Percentiles rank a stretch among this genome's conserved stretches.
These are phyloP conservation scores for Hippocampus barbouri DNA, from an alignment of 2,113 vertebrate genomes.

Conservation along the genomic window DNA sequence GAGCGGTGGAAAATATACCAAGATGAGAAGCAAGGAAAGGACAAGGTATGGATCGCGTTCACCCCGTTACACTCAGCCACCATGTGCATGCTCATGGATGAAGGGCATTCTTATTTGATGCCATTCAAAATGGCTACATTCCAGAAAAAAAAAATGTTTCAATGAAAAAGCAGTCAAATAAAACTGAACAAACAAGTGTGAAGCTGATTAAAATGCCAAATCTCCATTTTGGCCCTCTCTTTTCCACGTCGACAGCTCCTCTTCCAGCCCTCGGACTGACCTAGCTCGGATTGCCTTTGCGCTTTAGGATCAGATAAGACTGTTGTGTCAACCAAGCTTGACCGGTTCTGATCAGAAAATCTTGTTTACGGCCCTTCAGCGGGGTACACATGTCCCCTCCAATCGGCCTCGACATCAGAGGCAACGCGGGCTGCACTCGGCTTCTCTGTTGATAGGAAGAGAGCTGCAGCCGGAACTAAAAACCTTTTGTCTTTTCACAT, in stretches of 20 bases:
- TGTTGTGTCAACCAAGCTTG: slow-evolving; percentile 48
- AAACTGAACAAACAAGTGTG: slow-evolving; percentile 10
- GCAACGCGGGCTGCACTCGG: slow-evolving; percentile 30
- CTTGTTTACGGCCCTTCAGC: slow-evolving; percentile 66
- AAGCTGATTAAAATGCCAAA: slow-evolving; percentile 21
- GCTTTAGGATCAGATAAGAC: slow-evolving; percentile 59
- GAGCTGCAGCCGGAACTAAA: slow-evolving; percentile 24
- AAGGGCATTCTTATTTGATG: slow-evolving; percentile 21
- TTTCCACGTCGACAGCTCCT: slow-evolving; percentile 35
- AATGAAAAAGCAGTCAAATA: background rate
- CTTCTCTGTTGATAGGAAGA: slow-evolving; percentile 41
- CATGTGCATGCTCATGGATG: slow-evolving; percentile 1
- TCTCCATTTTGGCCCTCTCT: slow-evolving; percentile 24
- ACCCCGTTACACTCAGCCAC: background rate
- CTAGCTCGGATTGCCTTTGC: slow-evolving; percentile 21
- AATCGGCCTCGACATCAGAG: slow-evolving; percentile 43
- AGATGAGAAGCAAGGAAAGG: slow-evolving; percentile 94
- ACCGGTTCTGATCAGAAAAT: slow-evolving; percentile 44
- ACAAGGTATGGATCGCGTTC: slow-evolving; percentile 80
- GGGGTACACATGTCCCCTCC: slow-evolving; percentile 50
- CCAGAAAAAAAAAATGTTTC: background rate
- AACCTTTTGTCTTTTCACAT: slow-evolving; percentile 40
- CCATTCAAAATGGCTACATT: slow-evolving; percentile 3
- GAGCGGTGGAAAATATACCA: slow-evolving; percentile 90
- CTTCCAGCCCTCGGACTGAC: slow-evolving; percentile 44